Conservation (phyloP, 2,888 invertebrate genomes). For the Phortica okadai region DNA sequence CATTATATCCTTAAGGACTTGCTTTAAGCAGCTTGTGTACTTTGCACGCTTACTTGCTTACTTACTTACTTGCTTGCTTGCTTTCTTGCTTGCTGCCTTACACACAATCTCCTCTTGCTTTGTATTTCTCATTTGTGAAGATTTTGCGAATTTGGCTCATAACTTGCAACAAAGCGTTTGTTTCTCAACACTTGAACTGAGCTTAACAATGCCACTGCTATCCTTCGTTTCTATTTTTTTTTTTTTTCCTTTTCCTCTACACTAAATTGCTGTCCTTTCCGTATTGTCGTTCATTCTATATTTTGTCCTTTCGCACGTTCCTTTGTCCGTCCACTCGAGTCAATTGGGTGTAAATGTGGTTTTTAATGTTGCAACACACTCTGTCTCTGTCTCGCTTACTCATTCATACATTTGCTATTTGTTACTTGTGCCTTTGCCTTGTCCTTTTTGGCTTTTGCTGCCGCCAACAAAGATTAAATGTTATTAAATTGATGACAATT, state of each 20-base stretch:
- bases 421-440: background rate
- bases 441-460: conserved; percentile 5
- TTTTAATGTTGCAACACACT: conserved; percentile 42
- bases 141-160: conserved; percentile 22
- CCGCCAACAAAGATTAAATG: conserved; percentile 56
- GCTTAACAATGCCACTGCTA: conserved; percentile 5
- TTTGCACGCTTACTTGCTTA: background rate
- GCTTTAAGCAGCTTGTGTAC: conserved; percentile 67
- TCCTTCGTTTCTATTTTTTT: conserved; percentile 26
- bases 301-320: background rate
- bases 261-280: conserved; percentile 21
- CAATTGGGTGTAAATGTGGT: conserved; percentile 69
- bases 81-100: background rate
- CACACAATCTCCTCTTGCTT: conserved; percentile 12
- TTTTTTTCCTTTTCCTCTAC: conserved; percentile 34
- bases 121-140: background rate
- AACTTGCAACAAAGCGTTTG: conserved; percentile 27
- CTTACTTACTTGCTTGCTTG: background rate
- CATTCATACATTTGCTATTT: background rate
- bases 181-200: background rate
- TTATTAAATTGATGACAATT: conserved; percentile 70
- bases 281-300: background rate
- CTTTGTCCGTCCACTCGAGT: conserved; percentile 49
- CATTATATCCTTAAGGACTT: conserved; percentile 61
- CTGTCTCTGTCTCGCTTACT: background rate